These are phyloP conservation scores for Shargacucullia verbasci DNA, from an alignment of 2,888 invertebrate genomes.

Conservation along the genomic window DNA sequence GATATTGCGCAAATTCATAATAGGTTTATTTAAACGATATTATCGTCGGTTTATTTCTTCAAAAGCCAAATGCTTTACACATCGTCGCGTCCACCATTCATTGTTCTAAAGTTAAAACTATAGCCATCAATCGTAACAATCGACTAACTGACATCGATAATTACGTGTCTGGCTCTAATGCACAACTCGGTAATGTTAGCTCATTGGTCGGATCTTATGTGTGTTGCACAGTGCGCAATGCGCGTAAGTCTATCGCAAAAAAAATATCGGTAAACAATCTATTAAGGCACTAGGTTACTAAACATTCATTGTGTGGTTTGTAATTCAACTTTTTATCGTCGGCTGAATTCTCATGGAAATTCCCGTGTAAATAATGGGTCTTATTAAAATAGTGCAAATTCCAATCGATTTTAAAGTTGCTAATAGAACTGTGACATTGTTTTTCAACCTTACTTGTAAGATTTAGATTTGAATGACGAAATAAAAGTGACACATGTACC, in stretches of 20 bases:
- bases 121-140: slow-evolving; percentile 40
- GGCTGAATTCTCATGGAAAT: slow-evolving; percentile 29
- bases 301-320: slow-evolving; percentile 42
- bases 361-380: slow-evolving; percentile 26
- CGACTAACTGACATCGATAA: slow-evolving; percentile 42
- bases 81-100: not conserved
- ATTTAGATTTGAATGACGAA: too few relatives aligned
- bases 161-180: slow-evolving; percentile 48
- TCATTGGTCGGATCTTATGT: slow-evolving; percentile 48
- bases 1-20: too few relatives aligned
- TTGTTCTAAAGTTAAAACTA: not conserved
- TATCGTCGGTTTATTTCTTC: not conserved
- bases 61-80: slow-evolving; percentile 20
- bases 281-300: slow-evolving; percentile 50
- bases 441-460: too few relatives aligned
- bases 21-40: too few relatives aligned
- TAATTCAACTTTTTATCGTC: slow-evolving; percentile 33
- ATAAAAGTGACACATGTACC: too few relatives aligned
- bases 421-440: not conserved
- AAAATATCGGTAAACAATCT: slow-evolving; percentile 35
- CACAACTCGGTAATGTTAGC: slow-evolving; percentile 51
- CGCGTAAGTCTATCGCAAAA: slow-evolving; percentile 41
- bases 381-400: slow-evolving; percentile 23
- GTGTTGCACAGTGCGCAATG: slow-evolving; percentile 32
- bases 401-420: slow-evolving; percentile 24